Evolutionary conservation across 2,113 vertebrate species (phyloP), one percentile per base, ranked within the genome.

Genomic region (Chloroceryle aenea): DNA sequence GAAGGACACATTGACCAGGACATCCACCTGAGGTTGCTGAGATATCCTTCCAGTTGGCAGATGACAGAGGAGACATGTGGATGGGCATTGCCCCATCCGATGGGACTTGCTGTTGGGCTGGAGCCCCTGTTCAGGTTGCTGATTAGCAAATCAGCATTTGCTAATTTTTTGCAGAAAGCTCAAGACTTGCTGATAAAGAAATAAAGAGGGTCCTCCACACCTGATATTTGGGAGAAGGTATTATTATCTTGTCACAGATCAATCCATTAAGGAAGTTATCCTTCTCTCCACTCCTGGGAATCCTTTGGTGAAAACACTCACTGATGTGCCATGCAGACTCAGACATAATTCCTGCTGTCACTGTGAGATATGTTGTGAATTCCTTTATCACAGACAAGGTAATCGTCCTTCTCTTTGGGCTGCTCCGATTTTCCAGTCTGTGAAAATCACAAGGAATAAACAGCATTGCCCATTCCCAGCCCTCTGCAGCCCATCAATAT

Each of bases 101-200:
- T 0, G 1, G 18, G 43, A 67, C 17, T 71, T 2, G 1, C 30
- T 1, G 0, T 23, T 1, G 1, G 25, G 45, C 67, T 2, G 3
- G 38, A 79, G 62, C 66, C 9, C 22, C 6, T 1, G 20, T 59
- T 50, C 34, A 58, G 7, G 77, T 77, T 81, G n/a, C 53, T 77
- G 34, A 62, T 53, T 38, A 61, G 30, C 45, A 85, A 75, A 88
- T 53, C 48, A 87, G 34, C 62, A 62, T 86, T 96, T 95, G 85
- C 34, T 93, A 94, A 91, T 96, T 96, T 80, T 53, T 61, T 94
- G 79, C 76, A 89, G 90, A 93, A 76, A 97, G 82, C 83, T 74
- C 87, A 97, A 59, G 34, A 8, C 80, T 96, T 59, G 18, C 87
- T 92, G 81, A 26, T 95, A 84, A 74, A 87, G 73, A 89, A 81